Evolutionary conservation across 2,888 invertebrate species (phyloP).

Genomic region (Clepsis dumicolana): DNA sequence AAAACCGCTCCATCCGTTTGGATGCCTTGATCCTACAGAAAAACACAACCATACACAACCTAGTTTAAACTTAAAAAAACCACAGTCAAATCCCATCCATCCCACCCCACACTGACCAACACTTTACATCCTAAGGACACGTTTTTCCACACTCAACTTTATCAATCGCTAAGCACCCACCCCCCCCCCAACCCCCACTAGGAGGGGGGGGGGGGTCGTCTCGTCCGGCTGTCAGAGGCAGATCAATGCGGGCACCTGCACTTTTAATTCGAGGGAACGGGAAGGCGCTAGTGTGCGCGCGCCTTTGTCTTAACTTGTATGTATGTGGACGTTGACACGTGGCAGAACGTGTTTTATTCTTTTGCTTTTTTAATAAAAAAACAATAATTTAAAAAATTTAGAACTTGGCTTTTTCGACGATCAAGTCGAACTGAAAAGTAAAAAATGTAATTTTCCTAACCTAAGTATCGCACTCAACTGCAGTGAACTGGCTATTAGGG

Average conservation of each 20-base stretch:
- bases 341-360: background rate
- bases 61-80: too few species aligned
- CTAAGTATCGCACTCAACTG: too few species aligned
- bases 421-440: too few species aligned
- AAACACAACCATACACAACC: too few species aligned
- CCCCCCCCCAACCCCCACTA: too few species aligned
- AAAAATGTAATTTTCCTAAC: too few species aligned
- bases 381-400: too few species aligned
- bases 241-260: conserved; percentile 43
- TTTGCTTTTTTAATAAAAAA: too few species aligned
- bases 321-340: background rate
- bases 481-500: too few species aligned
- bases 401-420: too few species aligned
- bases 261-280: conserved; percentile 38
- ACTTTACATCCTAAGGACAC: conserved; percentile 3
- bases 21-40: too few species aligned
- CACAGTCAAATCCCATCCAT: background rate
- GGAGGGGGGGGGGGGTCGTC: conserved; percentile 15
- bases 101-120: background rate
- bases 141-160: conserved; percentile 27
- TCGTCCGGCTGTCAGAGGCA: conserved; percentile 41
- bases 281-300: conserved; percentile 37
- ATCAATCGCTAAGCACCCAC: conserved; percentile 42
- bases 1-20: too few species aligned
- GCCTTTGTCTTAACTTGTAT: conserved; percentile 34